phyloP scores from a whole-genome alignment of 37 sponge, comb jelly and placozoan genomes.

The Geodia barretti region DNA sequence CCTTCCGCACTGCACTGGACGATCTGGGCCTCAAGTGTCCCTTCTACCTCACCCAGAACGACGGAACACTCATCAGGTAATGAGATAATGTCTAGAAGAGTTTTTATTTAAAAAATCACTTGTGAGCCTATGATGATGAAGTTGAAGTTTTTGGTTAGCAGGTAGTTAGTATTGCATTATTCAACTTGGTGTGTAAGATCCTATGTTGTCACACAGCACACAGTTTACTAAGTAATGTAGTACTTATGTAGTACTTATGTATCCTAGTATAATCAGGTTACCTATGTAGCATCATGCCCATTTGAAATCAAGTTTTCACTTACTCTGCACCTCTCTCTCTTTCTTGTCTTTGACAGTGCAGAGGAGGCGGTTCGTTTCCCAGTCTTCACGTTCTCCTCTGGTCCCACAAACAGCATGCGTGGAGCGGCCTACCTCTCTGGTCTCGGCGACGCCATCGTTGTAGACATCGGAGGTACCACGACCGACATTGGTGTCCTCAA shows the following conservation, averaged over 20 bases:
- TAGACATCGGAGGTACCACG: conserved; percentile 89
- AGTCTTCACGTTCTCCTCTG: conserved; percentile 83
- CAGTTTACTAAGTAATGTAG: neutral
- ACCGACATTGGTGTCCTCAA: conserved; percentile 77
- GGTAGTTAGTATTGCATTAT: no score
- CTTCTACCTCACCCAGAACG: conserved; percentile 87
- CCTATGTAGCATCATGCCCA: no score
- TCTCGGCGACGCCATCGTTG: conserved; percentile 71
- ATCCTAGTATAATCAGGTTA: no score
- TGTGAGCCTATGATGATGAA: no score
- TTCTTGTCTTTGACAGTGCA: conserved; percentile 31
- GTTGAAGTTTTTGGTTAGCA: no score
- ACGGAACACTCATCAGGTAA: conserved; percentile 92
- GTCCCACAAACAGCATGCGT: conserved; percentile 89
- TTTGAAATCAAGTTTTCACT: no score
- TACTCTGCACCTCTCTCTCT: neutral
- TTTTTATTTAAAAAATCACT: no score
- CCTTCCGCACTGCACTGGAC: conserved; percentile 66
- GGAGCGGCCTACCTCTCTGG: conserved; percentile 82
- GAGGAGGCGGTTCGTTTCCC: conserved; percentile 60
- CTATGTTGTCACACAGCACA: neutral
- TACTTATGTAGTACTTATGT: neutral
- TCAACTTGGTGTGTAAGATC: no score
- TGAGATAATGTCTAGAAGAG: no score
- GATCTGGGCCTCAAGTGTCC: conserved; percentile 50